Percentiles rank a stretch among this genome's conserved stretches.
These are phyloP conservation scores for Stomatorhinus ivindoensis DNA, from an alignment of 2,113 vertebrate species.

Conservation along the genomic window DNA sequence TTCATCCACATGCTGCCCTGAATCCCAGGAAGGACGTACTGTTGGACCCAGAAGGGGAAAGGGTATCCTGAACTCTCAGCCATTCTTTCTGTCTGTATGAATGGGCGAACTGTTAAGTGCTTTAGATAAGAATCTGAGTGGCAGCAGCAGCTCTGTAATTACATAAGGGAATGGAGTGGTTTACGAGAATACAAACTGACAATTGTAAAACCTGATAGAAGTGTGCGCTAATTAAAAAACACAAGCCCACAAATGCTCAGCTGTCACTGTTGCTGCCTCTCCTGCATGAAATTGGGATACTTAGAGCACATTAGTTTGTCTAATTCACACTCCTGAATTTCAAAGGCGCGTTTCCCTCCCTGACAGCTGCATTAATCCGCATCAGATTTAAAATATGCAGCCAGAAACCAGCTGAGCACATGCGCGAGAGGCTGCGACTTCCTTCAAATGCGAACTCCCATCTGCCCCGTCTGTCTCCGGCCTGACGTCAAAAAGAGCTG, in stretches of 20 bases:
- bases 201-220: constrained; percentile 4
- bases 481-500: constrained; percentile 35
- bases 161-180: neutral
- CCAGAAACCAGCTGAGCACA: constrained; percentile 30
- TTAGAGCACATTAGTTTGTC: constrained; percentile 21
- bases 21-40: neutral
- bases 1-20: neutral
- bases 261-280: neutral
- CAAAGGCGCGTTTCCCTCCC: neutral
- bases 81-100: neutral
- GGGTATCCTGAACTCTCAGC: neutral
- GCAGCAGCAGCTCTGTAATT: neutral
- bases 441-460: constrained; percentile 33
- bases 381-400: constrained; percentile 39
- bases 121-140: neutral
- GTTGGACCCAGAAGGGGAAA: neutral
- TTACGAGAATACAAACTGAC: neutral
- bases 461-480: constrained; percentile 24
- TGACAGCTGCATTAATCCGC: constrained; percentile 31
- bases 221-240: neutral
- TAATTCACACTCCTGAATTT: constrained; percentile 1
- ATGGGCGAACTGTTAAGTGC: neutral
- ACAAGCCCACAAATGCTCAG: neutral
- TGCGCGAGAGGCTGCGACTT: constrained; percentile 26
- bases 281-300: constrained; percentile 33